Evolutionary conservation across 2,797 vertebrate genomes (phyloP).

Genomic region (Pteropus rufus): DNA sequence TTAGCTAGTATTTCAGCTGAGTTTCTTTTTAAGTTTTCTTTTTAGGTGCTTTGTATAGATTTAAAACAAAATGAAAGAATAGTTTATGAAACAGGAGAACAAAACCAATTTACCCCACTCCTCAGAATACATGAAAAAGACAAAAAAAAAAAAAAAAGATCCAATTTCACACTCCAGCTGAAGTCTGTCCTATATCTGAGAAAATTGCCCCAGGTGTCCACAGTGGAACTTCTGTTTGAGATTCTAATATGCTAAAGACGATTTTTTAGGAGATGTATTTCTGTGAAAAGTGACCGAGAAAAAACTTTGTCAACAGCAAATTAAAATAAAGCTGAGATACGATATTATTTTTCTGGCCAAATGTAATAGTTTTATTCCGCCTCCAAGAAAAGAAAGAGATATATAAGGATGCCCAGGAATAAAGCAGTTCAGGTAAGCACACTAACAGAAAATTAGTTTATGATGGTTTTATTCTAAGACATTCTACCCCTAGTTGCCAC

Average conservation of each 20-base stretch:
- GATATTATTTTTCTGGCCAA: neutral
- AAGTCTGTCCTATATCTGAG: slow-evolving; percentile 51
- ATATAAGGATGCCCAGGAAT: neutral
- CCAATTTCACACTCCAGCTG: slow-evolving; percentile 55
- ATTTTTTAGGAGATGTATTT: slow-evolving; percentile 57
- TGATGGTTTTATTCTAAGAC: neutral
- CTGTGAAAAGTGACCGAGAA: slow-evolving; percentile 13
- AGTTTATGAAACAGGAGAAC: slow-evolving; percentile 31
- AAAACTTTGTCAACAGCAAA: slow-evolving; percentile 50
- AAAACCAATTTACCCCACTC: neutral
- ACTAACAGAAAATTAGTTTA: neutral
- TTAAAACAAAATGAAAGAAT: slow-evolving; percentile 11
- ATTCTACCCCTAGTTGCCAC: neutral
- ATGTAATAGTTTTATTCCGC: neutral
- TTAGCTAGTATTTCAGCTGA: neutral
- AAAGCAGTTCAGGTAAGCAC: neutral
- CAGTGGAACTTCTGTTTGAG: slow-evolving; percentile 28
- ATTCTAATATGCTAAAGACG: slow-evolving; percentile 52
- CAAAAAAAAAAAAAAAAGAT: neutral
- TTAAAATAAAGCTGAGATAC: slow-evolving; percentile 51
- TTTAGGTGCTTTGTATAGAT: neutral
- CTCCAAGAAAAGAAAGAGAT: neutral
- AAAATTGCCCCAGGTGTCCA: slow-evolving; percentile 50
- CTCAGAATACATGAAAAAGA: slow-evolving; percentile 32
- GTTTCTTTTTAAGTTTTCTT: slow-evolving; percentile 15